Conservation (phyloP, 2,113 vertebrate species). For the Morone saxatilis region DNA sequence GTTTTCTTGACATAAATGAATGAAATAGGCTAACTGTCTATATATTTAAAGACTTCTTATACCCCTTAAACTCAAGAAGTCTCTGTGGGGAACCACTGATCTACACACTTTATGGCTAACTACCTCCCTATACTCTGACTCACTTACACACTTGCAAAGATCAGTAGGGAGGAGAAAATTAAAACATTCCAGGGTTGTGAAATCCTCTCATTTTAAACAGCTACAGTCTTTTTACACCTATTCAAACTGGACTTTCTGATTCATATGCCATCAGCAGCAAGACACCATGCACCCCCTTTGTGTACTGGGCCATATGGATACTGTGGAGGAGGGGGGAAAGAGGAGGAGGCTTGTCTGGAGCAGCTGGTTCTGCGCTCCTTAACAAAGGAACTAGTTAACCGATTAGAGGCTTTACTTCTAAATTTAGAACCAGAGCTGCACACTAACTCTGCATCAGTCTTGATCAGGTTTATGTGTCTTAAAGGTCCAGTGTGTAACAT, state of each 20-base stretch:
- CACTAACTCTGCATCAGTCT: neutral
- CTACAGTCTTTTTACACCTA: neutral
- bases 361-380: slow-evolving; percentile 56
- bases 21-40: too few species aligned
- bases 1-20: too few species aligned
- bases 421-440: slow-evolving; percentile 55
- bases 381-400: slow-evolving; percentile 59
- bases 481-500: too few species aligned
- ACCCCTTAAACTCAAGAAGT: too few species aligned
- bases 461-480: neutral
- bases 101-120: too few species aligned
- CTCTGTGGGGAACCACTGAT: too few species aligned
- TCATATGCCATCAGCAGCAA: neutral
- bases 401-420: slow-evolving; percentile 75
- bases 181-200: neutral
- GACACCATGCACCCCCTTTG: too few species aligned
- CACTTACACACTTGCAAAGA: too few species aligned
- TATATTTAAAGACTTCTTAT: too few species aligned
- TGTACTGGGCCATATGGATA: neutral
- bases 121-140: too few species aligned
- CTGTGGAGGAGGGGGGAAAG: neutral
- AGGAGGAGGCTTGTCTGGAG: slow-evolving; percentile 11
- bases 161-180: too few species aligned
- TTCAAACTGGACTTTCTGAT: neutral
- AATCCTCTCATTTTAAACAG: neutral